Evolutionary conservation across 2,888 invertebrate species (phyloP).

Genomic region (Latrodectus hesperus): DNA sequence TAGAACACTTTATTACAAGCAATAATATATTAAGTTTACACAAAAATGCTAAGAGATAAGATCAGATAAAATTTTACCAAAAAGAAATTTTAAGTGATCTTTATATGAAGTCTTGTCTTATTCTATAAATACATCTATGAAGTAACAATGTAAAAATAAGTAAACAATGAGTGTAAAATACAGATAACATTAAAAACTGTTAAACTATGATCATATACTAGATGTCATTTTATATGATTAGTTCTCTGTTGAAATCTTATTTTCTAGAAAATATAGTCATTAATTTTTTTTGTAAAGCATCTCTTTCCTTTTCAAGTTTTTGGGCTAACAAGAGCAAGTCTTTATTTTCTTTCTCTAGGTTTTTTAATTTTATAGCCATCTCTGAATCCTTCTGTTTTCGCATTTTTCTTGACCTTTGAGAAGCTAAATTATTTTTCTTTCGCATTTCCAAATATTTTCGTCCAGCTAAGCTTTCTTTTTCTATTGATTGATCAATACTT

Average conservation of each 20-base stretch:
- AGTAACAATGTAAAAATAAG: too few species aligned
- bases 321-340: conserved; percentile 81
- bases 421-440: conserved; percentile 87
- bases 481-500: not conserved
- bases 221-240: too few species aligned
- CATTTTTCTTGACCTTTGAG: conserved; percentile 83
- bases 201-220: too few species aligned
- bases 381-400: conserved; percentile 80
- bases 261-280: conserved; percentile 29
- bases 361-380: conserved; percentile 78
- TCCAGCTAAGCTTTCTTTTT: not conserved
- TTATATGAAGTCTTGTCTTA: too few species aligned
- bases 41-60: too few species aligned
- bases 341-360: conserved; percentile 81
- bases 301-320: conserved; percentile 78
- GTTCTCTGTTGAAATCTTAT: not conserved
- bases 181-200: too few species aligned
- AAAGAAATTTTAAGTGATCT: too few species aligned
- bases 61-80: too few species aligned
- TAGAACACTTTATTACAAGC: too few species aligned
- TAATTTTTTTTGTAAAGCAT: conserved; percentile 33
- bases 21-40: too few species aligned
- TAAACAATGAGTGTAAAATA: too few species aligned
- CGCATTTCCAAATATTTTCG: conserved; percentile 81
- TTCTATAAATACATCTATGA: too few species aligned